These are phyloP conservation scores for Himalopsyche anomala DNA, from an alignment of 2,888 invertebrate genomes.

Conservation along the genomic window DNA sequence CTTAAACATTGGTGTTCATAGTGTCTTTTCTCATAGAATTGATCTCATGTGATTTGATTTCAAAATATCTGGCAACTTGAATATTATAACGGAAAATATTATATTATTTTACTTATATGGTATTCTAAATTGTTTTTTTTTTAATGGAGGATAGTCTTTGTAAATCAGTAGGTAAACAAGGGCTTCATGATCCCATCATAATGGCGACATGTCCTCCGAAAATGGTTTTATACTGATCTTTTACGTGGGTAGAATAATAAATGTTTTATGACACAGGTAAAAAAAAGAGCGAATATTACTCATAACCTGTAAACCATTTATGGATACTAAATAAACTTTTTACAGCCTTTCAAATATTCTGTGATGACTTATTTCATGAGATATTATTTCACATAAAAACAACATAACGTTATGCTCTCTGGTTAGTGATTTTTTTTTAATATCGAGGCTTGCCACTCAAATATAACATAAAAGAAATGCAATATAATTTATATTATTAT, in stretches of 20 bases:
- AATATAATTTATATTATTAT: too few species aligned
- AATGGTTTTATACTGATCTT: background rate
- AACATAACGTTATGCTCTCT: background rate
- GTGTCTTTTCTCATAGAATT: too few species aligned
- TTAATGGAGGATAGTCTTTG: background rate
- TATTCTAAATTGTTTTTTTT: too few species aligned
- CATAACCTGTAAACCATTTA: slow-evolving; percentile 20
- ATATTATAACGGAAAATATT: too few species aligned
- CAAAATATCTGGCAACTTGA: too few species aligned
- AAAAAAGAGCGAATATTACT: background rate
- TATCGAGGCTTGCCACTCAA: too few species aligned
- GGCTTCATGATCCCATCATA: too few species aligned
- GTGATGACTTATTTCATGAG: background rate
- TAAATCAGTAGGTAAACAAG: background rate
- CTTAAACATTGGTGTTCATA: too few species aligned
- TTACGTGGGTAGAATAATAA: slow-evolving; percentile 16
- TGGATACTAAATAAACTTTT: slow-evolving; percentile 19
- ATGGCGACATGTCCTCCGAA: too few species aligned
- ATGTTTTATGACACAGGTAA: background rate
- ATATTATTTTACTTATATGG: too few species aligned
- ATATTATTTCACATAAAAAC: slow-evolving; percentile 16
- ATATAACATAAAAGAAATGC: too few species aligned
- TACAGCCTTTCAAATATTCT: background rate
- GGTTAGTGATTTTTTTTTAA: slow-evolving; percentile 3
- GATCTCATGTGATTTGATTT: too few species aligned